A percentile compares a stretch with the other conserved stretches of the same genome.
Conservation (phyloP, 2,113 vertebrate genomes). For the Oxygymnocypris stewartii region DNA sequence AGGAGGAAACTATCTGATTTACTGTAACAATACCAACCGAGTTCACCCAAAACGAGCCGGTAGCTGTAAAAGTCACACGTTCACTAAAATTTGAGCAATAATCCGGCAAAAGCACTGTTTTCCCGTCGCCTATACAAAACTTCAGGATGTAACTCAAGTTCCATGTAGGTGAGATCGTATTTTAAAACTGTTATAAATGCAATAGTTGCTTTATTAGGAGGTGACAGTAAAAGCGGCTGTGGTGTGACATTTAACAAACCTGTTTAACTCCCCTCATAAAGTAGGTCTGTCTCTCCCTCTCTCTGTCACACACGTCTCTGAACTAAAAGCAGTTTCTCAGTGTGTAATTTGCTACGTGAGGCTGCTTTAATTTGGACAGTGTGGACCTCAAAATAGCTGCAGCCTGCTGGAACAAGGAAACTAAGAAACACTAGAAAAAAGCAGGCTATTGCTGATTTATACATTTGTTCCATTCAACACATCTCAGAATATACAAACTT, state of each 20-base stretch:
- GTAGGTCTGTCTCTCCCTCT: not conserved
- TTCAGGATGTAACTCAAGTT: slow-evolving; percentile 70
- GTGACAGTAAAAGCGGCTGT: slow-evolving; percentile 48
- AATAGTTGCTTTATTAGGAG: slow-evolving; percentile 9
- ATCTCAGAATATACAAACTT: not conserved
- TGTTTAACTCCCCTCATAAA: slow-evolving; percentile 46
- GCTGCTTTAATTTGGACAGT: slow-evolving; percentile 23
- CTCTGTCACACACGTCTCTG: not conserved
- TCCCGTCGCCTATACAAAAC: slow-evolving; percentile 33
- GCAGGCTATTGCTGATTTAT: not conserved
- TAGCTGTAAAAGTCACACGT: slow-evolving; percentile 74
- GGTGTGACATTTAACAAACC: slow-evolving; percentile 67
- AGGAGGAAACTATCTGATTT: slow-evolving; percentile 18
- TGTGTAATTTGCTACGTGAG: slow-evolving; percentile 2
- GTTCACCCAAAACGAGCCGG: slow-evolving; percentile 55
- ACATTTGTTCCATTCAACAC: not conserved
- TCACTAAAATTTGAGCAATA: slow-evolving; percentile 60
- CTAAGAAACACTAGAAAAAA: not conserved
- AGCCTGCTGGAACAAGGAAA: not conserved
- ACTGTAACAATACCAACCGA: slow-evolving; percentile 32
- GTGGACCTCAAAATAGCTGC: slow-evolving; percentile 4
- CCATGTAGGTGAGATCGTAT: slow-evolving; percentile 82
- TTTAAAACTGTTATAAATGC: slow-evolving; percentile 61
- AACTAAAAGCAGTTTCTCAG: slow-evolving; percentile 16
- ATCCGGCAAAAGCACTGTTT: slow-evolving; percentile 48